These are phyloP conservation scores for Zapus hudsonius DNA, from an alignment of 2,113 vertebrate species.

Conservation along the genomic window DNA sequence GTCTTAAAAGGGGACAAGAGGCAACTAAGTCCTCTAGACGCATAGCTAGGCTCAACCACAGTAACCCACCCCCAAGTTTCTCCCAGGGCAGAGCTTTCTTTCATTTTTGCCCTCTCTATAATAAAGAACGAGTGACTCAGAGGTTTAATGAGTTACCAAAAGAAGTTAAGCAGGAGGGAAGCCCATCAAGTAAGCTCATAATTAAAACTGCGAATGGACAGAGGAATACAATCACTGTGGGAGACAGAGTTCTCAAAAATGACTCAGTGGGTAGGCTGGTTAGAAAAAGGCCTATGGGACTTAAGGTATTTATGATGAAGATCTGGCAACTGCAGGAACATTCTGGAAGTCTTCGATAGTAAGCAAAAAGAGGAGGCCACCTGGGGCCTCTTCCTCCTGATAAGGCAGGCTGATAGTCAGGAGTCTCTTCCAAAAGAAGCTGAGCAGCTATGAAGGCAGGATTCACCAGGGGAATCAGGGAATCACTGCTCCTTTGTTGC, in stretches of 20 bases:
- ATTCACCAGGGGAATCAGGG: slow-evolving; percentile 29
- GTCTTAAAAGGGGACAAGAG: slow-evolving; percentile 29
- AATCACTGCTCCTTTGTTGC: not conserved
- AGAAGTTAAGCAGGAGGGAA: slow-evolving; percentile 81
- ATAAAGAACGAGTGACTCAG: slow-evolving; percentile 75
- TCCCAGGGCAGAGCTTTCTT: slow-evolving; percentile 74
- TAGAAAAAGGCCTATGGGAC: slow-evolving; percentile 6
- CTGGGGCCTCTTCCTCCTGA: not conserved
- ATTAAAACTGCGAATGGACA: slow-evolving; percentile 81
- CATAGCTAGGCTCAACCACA: slow-evolving; percentile 73
- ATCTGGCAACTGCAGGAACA: slow-evolving; percentile 48
- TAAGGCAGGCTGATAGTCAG: not conserved
- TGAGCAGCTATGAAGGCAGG: not conserved
- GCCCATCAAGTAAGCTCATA: slow-evolving; percentile 74
- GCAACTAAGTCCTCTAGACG: slow-evolving; percentile 72
- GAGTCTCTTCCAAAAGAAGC: slow-evolving; percentile 19
- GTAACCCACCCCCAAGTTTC: slow-evolving; percentile 74
- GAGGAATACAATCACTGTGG: slow-evolving; percentile 61
- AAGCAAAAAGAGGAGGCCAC: not conserved
- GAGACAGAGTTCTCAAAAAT: slow-evolving; percentile 18
- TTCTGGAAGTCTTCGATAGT: slow-evolving; percentile 19
- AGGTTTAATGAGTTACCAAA: slow-evolving; percentile 84
- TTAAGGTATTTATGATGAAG: slow-evolving; percentile 21
- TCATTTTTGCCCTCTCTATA: slow-evolving; percentile 79
- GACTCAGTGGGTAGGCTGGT: slow-evolving; percentile 25